Evolutionary conservation across 1,140 invertebrate species (phyloP), one percentile per base, ranked within the genome.

Genomic region (Drosophila asahinai): DNA sequence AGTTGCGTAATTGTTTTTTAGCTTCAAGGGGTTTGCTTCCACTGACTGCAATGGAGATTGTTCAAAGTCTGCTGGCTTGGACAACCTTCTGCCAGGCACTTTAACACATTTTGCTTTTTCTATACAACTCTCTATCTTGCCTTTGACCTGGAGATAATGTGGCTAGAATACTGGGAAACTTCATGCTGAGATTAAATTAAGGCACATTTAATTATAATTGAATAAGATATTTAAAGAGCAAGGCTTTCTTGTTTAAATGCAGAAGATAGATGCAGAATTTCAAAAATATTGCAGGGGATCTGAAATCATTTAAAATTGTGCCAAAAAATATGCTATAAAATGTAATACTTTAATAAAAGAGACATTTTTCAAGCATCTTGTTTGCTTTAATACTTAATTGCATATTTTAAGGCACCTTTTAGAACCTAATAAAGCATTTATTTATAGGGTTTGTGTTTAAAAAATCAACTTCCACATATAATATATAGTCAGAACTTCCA

Each of bases 1-100:
- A 89, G 84, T 89, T 89, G 84, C 42, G 48, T 84, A 86, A 89
- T 90, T 84, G 86, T 70, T 81, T 72, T 58, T 43, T 38, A 36
- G 66, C 57, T 61, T 78, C 19, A 66, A 81, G 62, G 64, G 25
- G 6, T 63, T 38, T 38, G 17, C 12, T 22, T 38, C 19, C 19
- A 15, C 17, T 12, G 36, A 38, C 40, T n/a, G 38, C 40, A 51
- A 49, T 38, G 40, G 9, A 38, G 27, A 40, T 33, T 30, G 15
- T 47, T 68, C 19, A 40, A 25, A 51, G 22, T 27, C 30, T 15
- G 17, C n/a, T 17, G 17, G 12, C 40, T 19, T 48, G 38, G 38
- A 36, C 36, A 52, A 52, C 43, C 62, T 52, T 66, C 17, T 54
- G 63, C 40, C 67, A 54, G 40, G 63, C 49, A 67, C 67, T 71